Evolutionary conservation across 2,888 invertebrate species (phyloP).

Genomic region (Rhagium mordax): DNA sequence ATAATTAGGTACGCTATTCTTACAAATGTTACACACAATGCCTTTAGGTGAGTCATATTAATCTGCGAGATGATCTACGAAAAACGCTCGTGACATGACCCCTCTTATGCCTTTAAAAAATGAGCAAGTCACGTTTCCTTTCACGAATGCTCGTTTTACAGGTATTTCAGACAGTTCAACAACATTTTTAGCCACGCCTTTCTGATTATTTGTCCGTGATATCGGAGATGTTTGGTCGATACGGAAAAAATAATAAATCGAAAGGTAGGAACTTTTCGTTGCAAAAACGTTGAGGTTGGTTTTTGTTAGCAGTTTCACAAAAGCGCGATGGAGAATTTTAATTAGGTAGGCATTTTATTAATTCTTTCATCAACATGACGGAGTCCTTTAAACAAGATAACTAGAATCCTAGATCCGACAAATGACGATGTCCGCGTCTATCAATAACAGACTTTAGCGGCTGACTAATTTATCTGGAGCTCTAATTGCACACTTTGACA

Average conservation of each 20-base stretch:
- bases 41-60: conserved; percentile 14
- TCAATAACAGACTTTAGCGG: no score
- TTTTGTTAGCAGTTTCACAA: no score
- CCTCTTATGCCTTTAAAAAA: conserved; percentile 25
- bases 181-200: conserved; percentile 39
- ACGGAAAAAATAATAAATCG: not conserved
- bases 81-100: conserved; percentile 22
- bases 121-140: conserved; percentile 32
- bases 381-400: no score
- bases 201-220: conserved; percentile 17
- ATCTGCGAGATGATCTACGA: conserved; percentile 18
- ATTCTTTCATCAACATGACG: not conserved
- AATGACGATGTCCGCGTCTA: no score
- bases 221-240: conserved; percentile 29
- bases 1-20: conserved; percentile 6
- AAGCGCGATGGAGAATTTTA: not conserved
- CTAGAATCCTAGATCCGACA: no score
- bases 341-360: not conserved
- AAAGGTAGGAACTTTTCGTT: not conserved
- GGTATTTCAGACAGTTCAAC: conserved; percentile 38
- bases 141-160: conserved; percentile 25
- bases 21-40: conserved; percentile 5
- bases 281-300: not conserved
- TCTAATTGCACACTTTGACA: no score
- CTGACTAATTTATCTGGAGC: no score